Conservation (phyloP, 2,888 invertebrate genomes). For the Rugalucina vietnamica region DNA sequence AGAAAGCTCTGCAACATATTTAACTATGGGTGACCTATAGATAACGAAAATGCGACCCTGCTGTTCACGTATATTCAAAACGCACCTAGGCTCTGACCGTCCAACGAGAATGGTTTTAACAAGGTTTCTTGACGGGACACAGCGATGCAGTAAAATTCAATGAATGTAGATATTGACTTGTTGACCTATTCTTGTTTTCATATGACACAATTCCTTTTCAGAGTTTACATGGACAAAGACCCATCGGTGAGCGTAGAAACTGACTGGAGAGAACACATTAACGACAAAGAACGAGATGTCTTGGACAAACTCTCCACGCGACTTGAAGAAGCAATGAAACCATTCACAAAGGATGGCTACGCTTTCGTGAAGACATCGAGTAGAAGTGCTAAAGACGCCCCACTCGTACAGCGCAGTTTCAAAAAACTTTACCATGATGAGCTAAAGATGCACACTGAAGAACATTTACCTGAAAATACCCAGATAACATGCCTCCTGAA, state of each 20-base stretch:
- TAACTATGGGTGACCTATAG: too few species aligned
- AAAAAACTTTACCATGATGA: constrained; percentile 64
- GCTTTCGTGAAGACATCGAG: constrained; percentile 78
- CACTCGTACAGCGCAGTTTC: constrained; percentile 69
- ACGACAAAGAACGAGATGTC: constrained; percentile 45
- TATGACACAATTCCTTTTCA: too few species aligned
- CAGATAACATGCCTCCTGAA: constrained; percentile 73
- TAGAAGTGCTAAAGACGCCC: constrained; percentile 78
- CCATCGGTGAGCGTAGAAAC: constrained; percentile 29
- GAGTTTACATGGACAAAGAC: constrained; percentile 60
- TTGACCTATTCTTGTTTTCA: too few species aligned
- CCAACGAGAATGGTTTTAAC: too few species aligned
- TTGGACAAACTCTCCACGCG: constrained; percentile 56
- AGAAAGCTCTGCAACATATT: too few species aligned
- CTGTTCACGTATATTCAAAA: too few species aligned
- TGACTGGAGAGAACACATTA: constrained; percentile 60
- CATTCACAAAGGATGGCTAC: constrained; percentile 60
- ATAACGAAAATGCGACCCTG: too few species aligned
- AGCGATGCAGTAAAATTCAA: too few species aligned
- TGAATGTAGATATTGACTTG: too few species aligned
- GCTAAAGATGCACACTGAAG: constrained; percentile 47
- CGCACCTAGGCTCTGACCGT: too few species aligned
- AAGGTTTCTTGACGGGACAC: too few species aligned
- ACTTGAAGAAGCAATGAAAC: constrained; percentile 62
- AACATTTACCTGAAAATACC: constrained; percentile 67